A percentile compares a stretch with the other conserved stretches of the same genome.
These are phyloP conservation scores for Macropodus opercularis DNA, from an alignment of 2,797 vertebrate genomes.

Conservation along the genomic window DNA sequence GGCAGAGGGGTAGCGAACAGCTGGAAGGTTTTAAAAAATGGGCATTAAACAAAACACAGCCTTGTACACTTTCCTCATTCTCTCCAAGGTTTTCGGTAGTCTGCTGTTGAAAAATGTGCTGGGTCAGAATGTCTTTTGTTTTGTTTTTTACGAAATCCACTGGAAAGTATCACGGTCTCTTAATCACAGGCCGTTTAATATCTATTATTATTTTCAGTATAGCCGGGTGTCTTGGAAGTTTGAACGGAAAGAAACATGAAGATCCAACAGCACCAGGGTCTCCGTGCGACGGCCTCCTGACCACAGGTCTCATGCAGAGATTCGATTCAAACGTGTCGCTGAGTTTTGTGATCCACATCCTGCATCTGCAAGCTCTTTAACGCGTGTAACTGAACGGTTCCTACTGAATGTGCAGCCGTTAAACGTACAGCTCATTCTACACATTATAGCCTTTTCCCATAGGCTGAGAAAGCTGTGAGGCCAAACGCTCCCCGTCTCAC, in stretches of 20 bases:
- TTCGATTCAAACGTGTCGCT: slow-evolving; percentile 22
- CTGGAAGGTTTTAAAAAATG: slow-evolving; percentile 72
- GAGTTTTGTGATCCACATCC: slow-evolving; percentile 16
- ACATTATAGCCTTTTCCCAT: slow-evolving; percentile 24
- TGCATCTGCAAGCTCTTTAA: slow-evolving; percentile 40
- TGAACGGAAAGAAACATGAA: slow-evolving; percentile 36
- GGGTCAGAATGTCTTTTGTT: slow-evolving; percentile 62
- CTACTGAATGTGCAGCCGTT: slow-evolving; percentile 21
- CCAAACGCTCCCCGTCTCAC: slow-evolving; percentile 20
- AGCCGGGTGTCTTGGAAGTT: slow-evolving; percentile 40
- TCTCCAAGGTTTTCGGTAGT: slow-evolving; percentile 67
- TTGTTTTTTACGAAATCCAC: slow-evolving; percentile 47
- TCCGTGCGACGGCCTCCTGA: slow-evolving; percentile 40
- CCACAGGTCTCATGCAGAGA: slow-evolving; percentile 19
- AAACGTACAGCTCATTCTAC: slow-evolving; percentile 32
- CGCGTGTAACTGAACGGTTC: slow-evolving; percentile 28
- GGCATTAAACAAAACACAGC: slow-evolving; percentile 73
- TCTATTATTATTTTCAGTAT: slow-evolving; percentile 43
- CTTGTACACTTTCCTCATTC: slow-evolving; percentile 53
- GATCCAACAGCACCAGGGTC: slow-evolving; percentile 30
- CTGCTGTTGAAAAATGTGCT: slow-evolving; percentile 75
- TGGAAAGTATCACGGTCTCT: slow-evolving; percentile 56
- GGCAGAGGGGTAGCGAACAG: slow-evolving; percentile 68
- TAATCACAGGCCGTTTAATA: slow-evolving; percentile 42
- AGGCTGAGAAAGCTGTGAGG: slow-evolving; percentile 7